Conservation (phyloP, 2,797 vertebrate species). For the Cyprinella venusta region DNA sequence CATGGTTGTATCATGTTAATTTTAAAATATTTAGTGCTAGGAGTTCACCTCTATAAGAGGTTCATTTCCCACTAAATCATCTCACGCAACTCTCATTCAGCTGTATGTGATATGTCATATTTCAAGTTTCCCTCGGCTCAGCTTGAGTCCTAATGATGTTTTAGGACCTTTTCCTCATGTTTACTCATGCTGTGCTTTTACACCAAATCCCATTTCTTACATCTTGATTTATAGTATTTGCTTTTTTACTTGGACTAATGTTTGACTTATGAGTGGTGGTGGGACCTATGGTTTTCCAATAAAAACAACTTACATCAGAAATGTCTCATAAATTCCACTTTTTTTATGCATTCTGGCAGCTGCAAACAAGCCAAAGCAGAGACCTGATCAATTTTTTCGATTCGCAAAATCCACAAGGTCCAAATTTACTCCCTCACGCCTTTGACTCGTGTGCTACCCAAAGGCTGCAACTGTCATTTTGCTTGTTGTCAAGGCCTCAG, state of each 20-base stretch:
- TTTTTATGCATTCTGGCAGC: conserved; percentile 4
- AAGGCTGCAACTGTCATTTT: conserved; percentile 37
- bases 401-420: not conserved
- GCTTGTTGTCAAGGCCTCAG: conserved; percentile 6
- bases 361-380: not conserved
- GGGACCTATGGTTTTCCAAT: conserved; percentile 50
- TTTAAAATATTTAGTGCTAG: not conserved
- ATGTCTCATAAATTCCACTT: conserved; percentile 19
- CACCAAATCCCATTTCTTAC: not conserved
- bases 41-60: not conserved
- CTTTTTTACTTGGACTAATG: conserved; percentile 26
- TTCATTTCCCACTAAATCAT: not conserved
- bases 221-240: conserved; percentile 35
- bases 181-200: conserved; percentile 30
- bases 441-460: conserved; percentile 23
- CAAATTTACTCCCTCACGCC: conserved; percentile 2
- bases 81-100: not conserved
- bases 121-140: conserved; percentile 5
- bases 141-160: conserved; percentile 16
- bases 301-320: conserved; percentile 35
- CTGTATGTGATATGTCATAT: not conserved
- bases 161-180: not conserved
- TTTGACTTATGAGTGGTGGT: conserved; percentile 42
- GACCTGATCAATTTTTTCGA: not conserved
- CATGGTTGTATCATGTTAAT: conserved; percentile 30